A percentile compares a stretch with the other conserved stretches of the same genome.
These are phyloP conservation scores for Cossypha niveicapilla DNA, from an alignment of 2,797 vertebrate species.

Conservation along the genomic window DNA sequence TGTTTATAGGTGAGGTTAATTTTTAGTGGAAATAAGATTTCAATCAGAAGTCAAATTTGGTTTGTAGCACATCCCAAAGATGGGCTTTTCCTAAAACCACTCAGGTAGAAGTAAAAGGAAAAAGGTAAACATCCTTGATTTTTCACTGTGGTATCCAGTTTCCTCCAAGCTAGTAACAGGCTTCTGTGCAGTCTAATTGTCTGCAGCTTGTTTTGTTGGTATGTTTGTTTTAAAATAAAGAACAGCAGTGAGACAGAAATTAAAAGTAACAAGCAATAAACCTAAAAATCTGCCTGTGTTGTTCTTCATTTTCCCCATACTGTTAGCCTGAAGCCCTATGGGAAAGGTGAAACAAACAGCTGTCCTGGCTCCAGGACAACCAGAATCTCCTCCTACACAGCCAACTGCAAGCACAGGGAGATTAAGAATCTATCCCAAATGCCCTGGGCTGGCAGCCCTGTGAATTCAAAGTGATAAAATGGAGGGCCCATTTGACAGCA, in stretches of 20 bases:
- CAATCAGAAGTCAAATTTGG: background rate
- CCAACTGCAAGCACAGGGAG: background rate
- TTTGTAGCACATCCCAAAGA: background rate
- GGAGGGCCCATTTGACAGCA: background rate
- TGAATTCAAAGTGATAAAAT: conserved; percentile 16
- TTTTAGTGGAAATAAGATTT: background rate
- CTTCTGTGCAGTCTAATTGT: background rate
- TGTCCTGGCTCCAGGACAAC: background rate
- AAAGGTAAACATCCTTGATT: background rate
- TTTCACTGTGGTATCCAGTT: background rate
- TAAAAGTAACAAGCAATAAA: background rate
- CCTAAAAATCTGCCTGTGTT: background rate
- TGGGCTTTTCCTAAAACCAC: background rate
- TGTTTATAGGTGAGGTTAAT: background rate
- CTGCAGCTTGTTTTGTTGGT: background rate
- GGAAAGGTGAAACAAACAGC: conserved; percentile 3
- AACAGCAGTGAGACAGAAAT: background rate
- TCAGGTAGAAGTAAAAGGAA: background rate
- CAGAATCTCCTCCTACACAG: background rate
- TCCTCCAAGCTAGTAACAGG: background rate
- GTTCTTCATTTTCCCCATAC: background rate
- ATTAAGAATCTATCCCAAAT: background rate
- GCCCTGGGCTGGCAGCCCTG: background rate
- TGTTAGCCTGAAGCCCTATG: background rate
- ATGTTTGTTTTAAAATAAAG: background rate